phyloP scores from a whole-genome alignment of 2,888 invertebrate species.

The Pomacea canaliculata region DNA sequence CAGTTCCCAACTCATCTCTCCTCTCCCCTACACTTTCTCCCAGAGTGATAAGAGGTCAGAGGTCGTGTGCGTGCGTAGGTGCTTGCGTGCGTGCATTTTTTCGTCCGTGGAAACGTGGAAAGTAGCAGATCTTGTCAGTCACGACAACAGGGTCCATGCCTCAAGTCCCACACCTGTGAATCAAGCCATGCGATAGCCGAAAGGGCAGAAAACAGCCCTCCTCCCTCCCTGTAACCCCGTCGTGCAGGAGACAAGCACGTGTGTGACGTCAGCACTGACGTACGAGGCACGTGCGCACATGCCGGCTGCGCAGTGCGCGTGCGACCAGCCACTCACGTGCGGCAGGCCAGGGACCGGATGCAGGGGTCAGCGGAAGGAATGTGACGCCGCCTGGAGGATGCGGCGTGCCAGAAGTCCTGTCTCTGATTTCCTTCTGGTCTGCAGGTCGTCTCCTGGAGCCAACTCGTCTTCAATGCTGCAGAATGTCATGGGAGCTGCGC shows the following conservation, averaged over 20 bases:
- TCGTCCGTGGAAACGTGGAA: too few species aligned
- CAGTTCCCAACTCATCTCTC: too few species aligned
- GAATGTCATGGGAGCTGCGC: too few species aligned
- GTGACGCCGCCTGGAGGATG: neutral
- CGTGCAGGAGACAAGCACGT: conserved; percentile 24
- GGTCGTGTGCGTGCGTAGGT: too few species aligned
- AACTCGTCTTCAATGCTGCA: too few species aligned
- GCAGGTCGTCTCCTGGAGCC: neutral
- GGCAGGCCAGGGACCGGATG: conserved; percentile 12
- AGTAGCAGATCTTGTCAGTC: too few species aligned
- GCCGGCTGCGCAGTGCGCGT: neutral
- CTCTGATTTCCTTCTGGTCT: neutral
- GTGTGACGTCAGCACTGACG: conserved; percentile 26
- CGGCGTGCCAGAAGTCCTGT: neutral
- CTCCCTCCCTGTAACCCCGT: neutral
- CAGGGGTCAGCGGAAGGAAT: conserved; percentile 9
- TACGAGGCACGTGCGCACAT: conserved; percentile 18
- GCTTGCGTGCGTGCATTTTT: too few species aligned
- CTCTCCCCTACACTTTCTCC: too few species aligned
- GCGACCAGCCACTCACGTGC: neutral
- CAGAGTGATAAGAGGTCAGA: too few species aligned
- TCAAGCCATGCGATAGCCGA: neutral
- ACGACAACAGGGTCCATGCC: neutral
- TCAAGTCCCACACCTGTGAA: neutral
- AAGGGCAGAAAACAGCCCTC: neutral